These are phyloP conservation scores for Drosophila pseudotalamancana DNA, from an alignment of 2,888 invertebrate species.

Conservation along the genomic window DNA sequence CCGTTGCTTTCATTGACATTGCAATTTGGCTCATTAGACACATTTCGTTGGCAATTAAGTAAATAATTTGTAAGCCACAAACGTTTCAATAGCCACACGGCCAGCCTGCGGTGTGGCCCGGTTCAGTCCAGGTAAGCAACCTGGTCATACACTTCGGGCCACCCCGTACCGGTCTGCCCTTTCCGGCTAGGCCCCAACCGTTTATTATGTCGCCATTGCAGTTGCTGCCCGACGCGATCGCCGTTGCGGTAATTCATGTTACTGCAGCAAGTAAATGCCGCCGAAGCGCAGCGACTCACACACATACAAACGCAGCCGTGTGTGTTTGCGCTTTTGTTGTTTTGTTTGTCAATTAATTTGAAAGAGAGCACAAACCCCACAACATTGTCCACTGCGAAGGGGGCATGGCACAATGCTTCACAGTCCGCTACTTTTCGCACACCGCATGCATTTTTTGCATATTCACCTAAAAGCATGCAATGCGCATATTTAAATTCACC, in stretches of 20 bases:
- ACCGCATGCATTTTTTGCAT: constrained; percentile 53
- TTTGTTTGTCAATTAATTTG: constrained; percentile 73
- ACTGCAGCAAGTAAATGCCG: constrained; percentile 77
- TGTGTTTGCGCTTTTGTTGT: constrained; percentile 75
- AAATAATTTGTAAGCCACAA: constrained; percentile 80
- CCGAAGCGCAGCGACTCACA: constrained; percentile 60
- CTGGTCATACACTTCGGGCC: not conserved
- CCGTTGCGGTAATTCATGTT: constrained; percentile 74
- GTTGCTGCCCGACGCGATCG: constrained; percentile 58
- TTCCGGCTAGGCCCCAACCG: not conserved
- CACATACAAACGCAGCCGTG: constrained; percentile 9
- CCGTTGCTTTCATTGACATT: constrained; percentile 63
- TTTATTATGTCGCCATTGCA: constrained; percentile 50
- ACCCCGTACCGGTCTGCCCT: not conserved
- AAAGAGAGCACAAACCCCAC: constrained; percentile 59
- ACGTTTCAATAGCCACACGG: constrained; percentile 63
- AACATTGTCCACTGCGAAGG: constrained; percentile 20
- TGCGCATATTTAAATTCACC: constrained; percentile 63
- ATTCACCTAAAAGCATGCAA: constrained; percentile 64
- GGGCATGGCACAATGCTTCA: constrained; percentile 27
- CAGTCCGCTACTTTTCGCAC: constrained; percentile 2
- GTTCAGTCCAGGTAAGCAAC: not conserved
- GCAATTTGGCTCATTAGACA: constrained; percentile 80
- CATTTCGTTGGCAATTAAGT: constrained; percentile 81
- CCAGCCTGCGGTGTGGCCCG: constrained; percentile 51